Percentiles rank a stretch among this genome's conserved stretches.
These are phyloP conservation scores for Phylloscopus trochiloides DNA, from an alignment of 2,113 vertebrate species.

Conservation along the genomic window DNA sequence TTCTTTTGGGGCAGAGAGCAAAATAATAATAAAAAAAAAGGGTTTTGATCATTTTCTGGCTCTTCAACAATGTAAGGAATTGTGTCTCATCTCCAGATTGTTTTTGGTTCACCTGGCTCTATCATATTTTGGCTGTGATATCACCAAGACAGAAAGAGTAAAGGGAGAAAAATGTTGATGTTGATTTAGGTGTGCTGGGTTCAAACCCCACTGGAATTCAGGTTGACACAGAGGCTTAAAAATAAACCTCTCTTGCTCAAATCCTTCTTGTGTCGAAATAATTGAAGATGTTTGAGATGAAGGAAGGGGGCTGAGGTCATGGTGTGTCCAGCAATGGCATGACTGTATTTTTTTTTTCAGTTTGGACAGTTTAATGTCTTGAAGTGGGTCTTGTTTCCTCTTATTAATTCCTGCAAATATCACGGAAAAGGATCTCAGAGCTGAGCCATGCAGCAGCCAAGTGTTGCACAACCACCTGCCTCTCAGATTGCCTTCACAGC, in stretches of 20 bases:
- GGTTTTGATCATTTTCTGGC: neutral
- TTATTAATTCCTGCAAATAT: conserved; percentile 52
- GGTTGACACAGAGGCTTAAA: neutral
- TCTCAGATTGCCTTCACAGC: neutral
- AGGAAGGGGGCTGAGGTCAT: conserved; percentile 20
- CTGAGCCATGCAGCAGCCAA: conserved; percentile 27
- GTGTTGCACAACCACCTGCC: conserved; percentile 46
- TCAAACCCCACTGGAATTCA: neutral
- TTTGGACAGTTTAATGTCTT: conserved; percentile 37
- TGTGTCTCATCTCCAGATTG: neutral
- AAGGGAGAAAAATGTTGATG: neutral
- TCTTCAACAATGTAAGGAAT: neutral
- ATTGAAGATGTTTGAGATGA: neutral
- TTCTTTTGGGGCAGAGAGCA: neutral
- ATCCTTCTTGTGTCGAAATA: conserved; percentile 16
- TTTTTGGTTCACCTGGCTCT: neutral
- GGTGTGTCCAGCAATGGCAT: conserved; percentile 1
- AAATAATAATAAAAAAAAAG: neutral
- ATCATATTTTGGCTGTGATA: neutral
- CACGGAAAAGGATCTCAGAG: neutral
- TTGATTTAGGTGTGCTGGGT: neutral
- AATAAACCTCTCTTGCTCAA: conserved; percentile 24
- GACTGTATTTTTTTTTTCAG: neutral
- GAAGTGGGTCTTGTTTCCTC: conserved; percentile 57
- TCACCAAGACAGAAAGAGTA: neutral